Evolutionary conservation across 37 sponge, comb jelly and placozoan species (phyloP).

Genomic region (Cliona cf. orientalis): DNA sequence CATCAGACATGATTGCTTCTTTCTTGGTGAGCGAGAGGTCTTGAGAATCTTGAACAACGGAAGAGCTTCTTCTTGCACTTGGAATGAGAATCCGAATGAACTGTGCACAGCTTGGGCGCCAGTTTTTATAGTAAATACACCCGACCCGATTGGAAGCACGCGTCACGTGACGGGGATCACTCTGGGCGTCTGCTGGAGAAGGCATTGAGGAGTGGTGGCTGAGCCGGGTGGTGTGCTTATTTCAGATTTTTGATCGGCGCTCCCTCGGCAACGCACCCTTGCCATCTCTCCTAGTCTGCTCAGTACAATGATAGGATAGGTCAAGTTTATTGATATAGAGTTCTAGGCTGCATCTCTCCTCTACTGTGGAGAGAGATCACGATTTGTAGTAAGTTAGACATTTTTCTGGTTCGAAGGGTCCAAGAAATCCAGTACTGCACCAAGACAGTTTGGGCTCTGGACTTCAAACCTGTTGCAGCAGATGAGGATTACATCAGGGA

Average conservation of each 20-base stretch:
- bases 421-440: background rate
- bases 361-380: background rate
- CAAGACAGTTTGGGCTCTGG: background rate
- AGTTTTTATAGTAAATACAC: conserved; percentile 36
- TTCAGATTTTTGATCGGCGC: conserved; percentile 36
- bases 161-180: conserved; percentile 52
- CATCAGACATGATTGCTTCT: background rate
- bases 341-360: background rate
- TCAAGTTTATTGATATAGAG: background rate
- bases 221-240: conserved; percentile 28
- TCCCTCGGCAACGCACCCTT: background rate
- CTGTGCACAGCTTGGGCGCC: no score
- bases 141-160: conserved; percentile 29
- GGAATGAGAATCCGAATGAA: no score
- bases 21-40: background rate
- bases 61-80: background rate
- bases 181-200: background rate
- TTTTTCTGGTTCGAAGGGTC: background rate
- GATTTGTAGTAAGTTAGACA: conserved; percentile 14
- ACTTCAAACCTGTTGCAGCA: conserved; percentile 3
- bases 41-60: background rate
- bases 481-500: background rate
- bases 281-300: background rate
- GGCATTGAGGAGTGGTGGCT: conserved; percentile 1
- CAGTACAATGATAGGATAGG: background rate